Evolutionary conservation across 35 echinoderm and acorn worm species (phyloP).

Genomic region (Lytechinus pictus): DNA sequence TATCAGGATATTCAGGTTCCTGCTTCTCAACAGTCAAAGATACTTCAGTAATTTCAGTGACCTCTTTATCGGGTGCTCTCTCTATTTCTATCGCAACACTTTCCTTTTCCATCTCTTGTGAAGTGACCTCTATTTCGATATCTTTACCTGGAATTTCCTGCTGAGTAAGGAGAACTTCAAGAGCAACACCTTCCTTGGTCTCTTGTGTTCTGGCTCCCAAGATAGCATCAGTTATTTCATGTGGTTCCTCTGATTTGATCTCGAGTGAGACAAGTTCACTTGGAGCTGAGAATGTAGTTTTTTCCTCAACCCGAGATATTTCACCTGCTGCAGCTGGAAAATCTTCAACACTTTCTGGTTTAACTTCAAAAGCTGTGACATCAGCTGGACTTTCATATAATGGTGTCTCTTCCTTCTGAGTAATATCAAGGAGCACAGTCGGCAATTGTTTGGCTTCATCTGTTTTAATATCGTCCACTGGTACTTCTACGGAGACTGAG

Average conservation of each 20-base stretch:
- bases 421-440: background rate
- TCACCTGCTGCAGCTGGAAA: constrained; percentile 25
- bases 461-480: constrained; percentile 7
- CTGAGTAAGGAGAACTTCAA: constrained; percentile 30
- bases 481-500: constrained; percentile 23
- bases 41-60: background rate
- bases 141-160: constrained; percentile 4
- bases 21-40: background rate
- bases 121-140: constrained; percentile 47
- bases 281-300: constrained; percentile 31
- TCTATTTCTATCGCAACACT: background rate
- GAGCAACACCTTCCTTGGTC: constrained; percentile 25
- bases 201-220: background rate
- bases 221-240: background rate
- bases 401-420: constrained; percentile 27
- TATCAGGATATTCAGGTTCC: background rate
- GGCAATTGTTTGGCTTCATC: constrained; percentile 20
- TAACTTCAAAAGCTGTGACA: constrained; percentile 39
- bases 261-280: constrained; percentile 43
- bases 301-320: constrained; percentile 56
- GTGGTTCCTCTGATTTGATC: constrained; percentile 47
- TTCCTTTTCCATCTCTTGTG: constrained; percentile 43
- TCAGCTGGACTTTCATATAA: constrained; percentile 34
- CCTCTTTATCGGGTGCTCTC: background rate
- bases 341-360: constrained; percentile 49